A percentile compares a stretch with the other conserved stretches of the same genome.
phyloP scores from a whole-genome alignment of 1,140 invertebrate genomes.

The Calephelis virginiensis region DNA sequence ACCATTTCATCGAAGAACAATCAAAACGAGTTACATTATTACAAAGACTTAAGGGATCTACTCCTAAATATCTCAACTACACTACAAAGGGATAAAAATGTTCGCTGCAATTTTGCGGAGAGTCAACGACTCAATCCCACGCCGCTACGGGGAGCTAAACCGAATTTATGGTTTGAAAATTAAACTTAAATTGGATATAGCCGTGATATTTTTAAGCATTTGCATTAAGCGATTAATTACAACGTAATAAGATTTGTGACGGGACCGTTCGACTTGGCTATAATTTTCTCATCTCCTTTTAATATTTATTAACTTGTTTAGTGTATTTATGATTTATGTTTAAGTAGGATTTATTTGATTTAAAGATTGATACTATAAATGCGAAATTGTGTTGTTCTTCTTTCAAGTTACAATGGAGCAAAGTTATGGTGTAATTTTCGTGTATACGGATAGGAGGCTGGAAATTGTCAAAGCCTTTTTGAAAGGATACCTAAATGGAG shows the following conservation, averaged over 20 bases:
- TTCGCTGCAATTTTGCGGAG: slow-evolving; percentile 63
- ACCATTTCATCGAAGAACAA: slow-evolving; percentile 47
- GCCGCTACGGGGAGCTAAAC: slow-evolving; percentile 68
- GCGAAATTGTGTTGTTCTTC: too few relatives aligned
- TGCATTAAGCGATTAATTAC: slow-evolving; percentile 44
- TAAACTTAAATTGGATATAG: slow-evolving; percentile 74
- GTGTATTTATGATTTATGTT: too few relatives aligned
- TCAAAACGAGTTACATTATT: slow-evolving; percentile 60
- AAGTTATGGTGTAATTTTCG: too few relatives aligned
- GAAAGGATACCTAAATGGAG: too few relatives aligned
- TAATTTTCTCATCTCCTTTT: not conserved
- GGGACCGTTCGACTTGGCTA: not conserved
- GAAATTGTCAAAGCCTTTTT: too few relatives aligned
- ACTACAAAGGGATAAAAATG: slow-evolving; percentile 73
- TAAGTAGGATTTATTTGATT: too few relatives aligned
- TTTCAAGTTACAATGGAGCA: too few relatives aligned
- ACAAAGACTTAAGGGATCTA: slow-evolving; percentile 58
- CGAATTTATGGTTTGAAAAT: slow-evolving; percentile 75
- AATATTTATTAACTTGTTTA: not conserved
- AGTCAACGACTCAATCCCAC: slow-evolving; percentile 58
- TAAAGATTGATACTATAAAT: too few relatives aligned
- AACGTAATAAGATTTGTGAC: slow-evolving; percentile 24
- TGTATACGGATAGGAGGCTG: too few relatives aligned
- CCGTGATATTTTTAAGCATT: slow-evolving; percentile 63
- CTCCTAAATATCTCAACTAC: slow-evolving; percentile 60